A percentile compares a stretch with the other conserved stretches of the same genome.
phyloP scores from a whole-genome alignment of 2,888 invertebrate genomes.

The Leucania comma region DNA sequence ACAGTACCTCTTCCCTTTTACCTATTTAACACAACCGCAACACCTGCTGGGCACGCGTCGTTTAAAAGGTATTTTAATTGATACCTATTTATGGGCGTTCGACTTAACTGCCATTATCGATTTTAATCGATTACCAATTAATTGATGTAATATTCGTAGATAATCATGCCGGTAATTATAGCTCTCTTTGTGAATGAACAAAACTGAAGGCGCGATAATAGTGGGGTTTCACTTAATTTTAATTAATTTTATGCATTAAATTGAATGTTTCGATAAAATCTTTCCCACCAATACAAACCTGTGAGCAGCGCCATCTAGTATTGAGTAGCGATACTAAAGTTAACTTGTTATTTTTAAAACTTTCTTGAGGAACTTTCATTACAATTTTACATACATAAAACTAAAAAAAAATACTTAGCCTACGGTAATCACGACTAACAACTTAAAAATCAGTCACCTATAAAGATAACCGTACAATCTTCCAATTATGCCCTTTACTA shows the following conservation, averaged over 20 bases:
- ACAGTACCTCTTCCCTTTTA: conserved; percentile 31
- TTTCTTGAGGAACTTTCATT: not conserved
- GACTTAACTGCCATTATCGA: conserved; percentile 67
- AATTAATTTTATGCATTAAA: conserved; percentile 49
- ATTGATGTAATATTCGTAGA: conserved; percentile 40
- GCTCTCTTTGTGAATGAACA: conserved; percentile 36
- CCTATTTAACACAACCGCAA: too few relatives aligned
- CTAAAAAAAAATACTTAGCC: not conserved
- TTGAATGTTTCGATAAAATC: not conserved
- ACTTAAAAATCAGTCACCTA: not conserved
- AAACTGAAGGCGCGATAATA: conserved; percentile 17
- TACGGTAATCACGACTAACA: not conserved
- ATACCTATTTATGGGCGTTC: conserved; percentile 67
- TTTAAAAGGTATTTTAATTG: conserved; percentile 63
- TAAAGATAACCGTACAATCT: conserved; percentile 28
- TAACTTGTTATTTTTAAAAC: not conserved
- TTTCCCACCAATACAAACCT: not conserved
- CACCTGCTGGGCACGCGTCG: conserved; percentile 27
- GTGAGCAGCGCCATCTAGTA: conserved; percentile 78
- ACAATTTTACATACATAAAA: not conserved
- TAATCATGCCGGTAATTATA: conserved; percentile 55
- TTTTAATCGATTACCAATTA: conserved; percentile 58
- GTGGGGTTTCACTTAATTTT: conserved; percentile 34
- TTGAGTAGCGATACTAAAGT: conserved; percentile 72
- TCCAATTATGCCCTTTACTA: conserved; percentile 34